phyloP scores from a whole-genome alignment of 2,113 vertebrate genomes.

The Arothron firmamentum region DNA sequence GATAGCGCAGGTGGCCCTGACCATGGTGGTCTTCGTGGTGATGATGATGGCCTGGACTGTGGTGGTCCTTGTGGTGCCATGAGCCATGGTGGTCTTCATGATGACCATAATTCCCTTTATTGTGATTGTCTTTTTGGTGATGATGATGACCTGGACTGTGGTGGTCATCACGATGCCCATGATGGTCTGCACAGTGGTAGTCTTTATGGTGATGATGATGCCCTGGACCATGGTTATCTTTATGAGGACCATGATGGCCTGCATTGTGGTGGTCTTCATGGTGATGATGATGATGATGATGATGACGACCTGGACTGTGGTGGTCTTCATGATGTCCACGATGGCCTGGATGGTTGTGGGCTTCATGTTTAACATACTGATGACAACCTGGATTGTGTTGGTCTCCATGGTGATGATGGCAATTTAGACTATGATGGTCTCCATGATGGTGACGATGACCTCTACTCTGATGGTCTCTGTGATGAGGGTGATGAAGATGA shows the following conservation, averaged over 20 bases:
- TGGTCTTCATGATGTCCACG: slow-evolving; percentile 10
- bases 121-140: slow-evolving; percentile 4
- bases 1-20: neutral
- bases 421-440: neutral
- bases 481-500: slow-evolving; percentile 11
- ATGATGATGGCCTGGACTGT: slow-evolving; percentile 8
- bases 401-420: slow-evolving; percentile 23
- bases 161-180: slow-evolving; percentile 4
- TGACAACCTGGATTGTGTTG: slow-evolving; percentile 4
- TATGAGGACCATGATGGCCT: neutral
- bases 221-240: neutral
- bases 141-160: neutral
- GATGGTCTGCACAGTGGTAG: slow-evolving; percentile 12
- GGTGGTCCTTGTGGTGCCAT: slow-evolving; percentile 3
- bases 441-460: slow-evolving; percentile 1
- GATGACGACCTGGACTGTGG: neutral
- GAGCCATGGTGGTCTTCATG: slow-evolving; percentile 2
- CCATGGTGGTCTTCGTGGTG: slow-evolving; percentile 12
- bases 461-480: slow-evolving; percentile 11
- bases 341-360: slow-evolving; percentile 1
- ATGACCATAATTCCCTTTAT: slow-evolving; percentile 4
- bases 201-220: slow-evolving; percentile 12
- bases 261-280: slow-evolving; percentile 19
- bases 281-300: slow-evolving; percentile 12
- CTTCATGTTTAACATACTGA: slow-evolving; percentile 6